Evolutionary conservation across 53 echinoderm and acorn worm genomes (phyloP).

Genomic region (Arbacia lixula): DNA sequence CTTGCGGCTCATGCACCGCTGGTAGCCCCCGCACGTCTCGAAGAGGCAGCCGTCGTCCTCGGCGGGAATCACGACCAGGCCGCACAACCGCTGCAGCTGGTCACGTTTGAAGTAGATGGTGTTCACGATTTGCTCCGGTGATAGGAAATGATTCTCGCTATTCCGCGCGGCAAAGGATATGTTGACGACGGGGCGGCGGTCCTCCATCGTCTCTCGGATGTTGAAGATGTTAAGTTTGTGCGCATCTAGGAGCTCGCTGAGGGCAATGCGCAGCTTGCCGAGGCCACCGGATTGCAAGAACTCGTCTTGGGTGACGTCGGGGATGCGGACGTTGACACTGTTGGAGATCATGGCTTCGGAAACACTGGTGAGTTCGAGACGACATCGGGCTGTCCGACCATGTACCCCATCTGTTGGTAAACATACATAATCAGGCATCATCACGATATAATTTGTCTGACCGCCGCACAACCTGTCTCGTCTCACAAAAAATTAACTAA

Average conservation of each 20-base stretch:
- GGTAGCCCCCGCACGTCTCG: constrained; percentile 77
- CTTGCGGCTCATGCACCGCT: constrained; percentile 75
- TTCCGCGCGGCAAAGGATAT: constrained; percentile 84
- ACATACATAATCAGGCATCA: not conserved
- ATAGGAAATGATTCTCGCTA: constrained; percentile 65
- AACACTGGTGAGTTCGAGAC: constrained; percentile 75
- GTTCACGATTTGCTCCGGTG: constrained; percentile 78
- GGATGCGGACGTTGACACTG: constrained; percentile 55
- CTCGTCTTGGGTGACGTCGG: constrained; percentile 46
- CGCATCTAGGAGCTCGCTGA: constrained; percentile 68
- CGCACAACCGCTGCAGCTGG: constrained; percentile 74
- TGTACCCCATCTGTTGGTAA: constrained; percentile 75
- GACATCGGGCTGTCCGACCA: constrained; percentile 78
- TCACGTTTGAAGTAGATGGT: constrained; percentile 78
- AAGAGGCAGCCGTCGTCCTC: constrained; percentile 84
- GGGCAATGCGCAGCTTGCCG: constrained; percentile 64
- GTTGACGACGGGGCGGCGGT: constrained; percentile 53
- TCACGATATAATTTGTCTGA: too few species aligned
- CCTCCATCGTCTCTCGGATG: constrained; percentile 62
- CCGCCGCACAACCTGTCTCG: too few species aligned
- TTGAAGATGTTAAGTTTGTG: constrained; percentile 74
- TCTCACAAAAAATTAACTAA: too few species aligned
- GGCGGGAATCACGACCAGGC: constrained; percentile 73
- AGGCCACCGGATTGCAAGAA: constrained; percentile 71
- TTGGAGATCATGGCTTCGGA: constrained; percentile 75